phyloP scores from a whole-genome alignment of 2,113 vertebrate genomes.

The Lamprologus tigripictilis region DNA sequence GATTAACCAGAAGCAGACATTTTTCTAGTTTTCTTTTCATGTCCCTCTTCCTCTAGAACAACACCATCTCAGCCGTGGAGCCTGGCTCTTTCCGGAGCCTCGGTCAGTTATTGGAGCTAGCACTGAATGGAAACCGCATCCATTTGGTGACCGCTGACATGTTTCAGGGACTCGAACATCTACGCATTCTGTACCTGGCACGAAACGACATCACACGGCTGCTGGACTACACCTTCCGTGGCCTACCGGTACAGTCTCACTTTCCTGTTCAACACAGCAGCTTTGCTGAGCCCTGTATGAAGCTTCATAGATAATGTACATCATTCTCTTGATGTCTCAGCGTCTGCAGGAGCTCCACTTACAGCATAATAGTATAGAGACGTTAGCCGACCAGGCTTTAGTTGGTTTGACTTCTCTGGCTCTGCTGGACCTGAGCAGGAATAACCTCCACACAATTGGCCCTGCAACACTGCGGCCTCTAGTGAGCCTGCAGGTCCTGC shows the following conservation, averaged over 20 bases:
- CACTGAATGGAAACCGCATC: constrained; percentile 83
- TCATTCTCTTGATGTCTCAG: constrained; percentile 45
- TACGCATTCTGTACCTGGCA: constrained; percentile 84
- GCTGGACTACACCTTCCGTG: constrained; percentile 80
- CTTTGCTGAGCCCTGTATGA: neutral
- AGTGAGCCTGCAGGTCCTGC: constrained; percentile 85
- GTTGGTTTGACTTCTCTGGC: constrained; percentile 81
- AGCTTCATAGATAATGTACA: neutral
- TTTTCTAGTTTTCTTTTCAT: neutral
- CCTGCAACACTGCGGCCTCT: constrained; percentile 74
- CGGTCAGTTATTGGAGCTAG: constrained; percentile 78
- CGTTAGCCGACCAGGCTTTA: constrained; percentile 78
- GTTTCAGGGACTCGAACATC: constrained; percentile 80
- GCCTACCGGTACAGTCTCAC: constrained; percentile 55
- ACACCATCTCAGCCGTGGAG: constrained; percentile 79
- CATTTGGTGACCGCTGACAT: constrained; percentile 73
- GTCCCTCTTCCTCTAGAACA: constrained; percentile 68
- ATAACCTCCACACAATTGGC: constrained; percentile 81
- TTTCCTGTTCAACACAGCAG: neutral
- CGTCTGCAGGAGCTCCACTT: constrained; percentile 86
- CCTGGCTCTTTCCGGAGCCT: constrained; percentile 76
- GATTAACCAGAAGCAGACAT: neutral
- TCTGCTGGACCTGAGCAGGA: constrained; percentile 84
- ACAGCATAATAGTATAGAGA: constrained; percentile 83
- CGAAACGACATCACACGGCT: constrained; percentile 80